A percentile compares a stretch with the other conserved stretches of the same genome.
These are phyloP conservation scores for Drosophila subquinaria DNA, from an alignment of 2,888 invertebrate species.

Conservation along the genomic window DNA sequence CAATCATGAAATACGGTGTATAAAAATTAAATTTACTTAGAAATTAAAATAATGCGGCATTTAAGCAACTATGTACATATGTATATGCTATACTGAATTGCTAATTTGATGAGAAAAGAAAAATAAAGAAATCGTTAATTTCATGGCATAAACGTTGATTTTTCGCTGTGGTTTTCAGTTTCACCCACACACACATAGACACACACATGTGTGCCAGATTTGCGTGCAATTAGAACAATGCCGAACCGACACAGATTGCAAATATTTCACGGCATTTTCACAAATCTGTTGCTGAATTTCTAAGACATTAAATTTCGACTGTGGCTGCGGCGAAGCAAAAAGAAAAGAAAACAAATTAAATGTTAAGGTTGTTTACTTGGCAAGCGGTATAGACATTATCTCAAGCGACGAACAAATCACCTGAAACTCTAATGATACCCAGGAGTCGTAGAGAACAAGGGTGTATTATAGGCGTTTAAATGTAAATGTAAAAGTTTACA, in stretches of 20 bases:
- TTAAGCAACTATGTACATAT: background rate
- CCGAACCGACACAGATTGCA: constrained; percentile 38
- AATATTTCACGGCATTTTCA: constrained; percentile 36
- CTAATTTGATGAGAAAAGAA: constrained; percentile 12
- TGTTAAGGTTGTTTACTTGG: constrained; percentile 23
- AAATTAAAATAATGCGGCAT: constrained; percentile 38
- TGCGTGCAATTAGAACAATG: constrained; percentile 43
- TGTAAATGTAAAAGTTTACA: too few species aligned
- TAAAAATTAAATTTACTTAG: constrained; percentile 13
- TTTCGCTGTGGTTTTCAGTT: constrained; percentile 28
- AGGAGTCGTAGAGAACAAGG: background rate
- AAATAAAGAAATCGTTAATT: constrained; percentile 24
- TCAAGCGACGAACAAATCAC: constrained; percentile 5
- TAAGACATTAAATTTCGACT: constrained; percentile 43
- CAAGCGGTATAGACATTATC: constrained; percentile 8
- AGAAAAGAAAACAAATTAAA: constrained; percentile 20
- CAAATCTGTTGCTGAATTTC: constrained; percentile 34
- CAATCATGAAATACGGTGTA: constrained; percentile 6
- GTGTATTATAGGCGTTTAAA: background rate
- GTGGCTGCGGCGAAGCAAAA: constrained; percentile 16
- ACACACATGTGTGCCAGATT: constrained; percentile 15
- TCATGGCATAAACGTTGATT: constrained; percentile 24
- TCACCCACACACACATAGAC: constrained; percentile 10
- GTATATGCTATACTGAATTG: background rate
- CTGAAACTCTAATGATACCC: constrained; percentile 2